phyloP scores from a whole-genome alignment of 2,113 vertebrate genomes.

The Chrysemys picta region DNA sequence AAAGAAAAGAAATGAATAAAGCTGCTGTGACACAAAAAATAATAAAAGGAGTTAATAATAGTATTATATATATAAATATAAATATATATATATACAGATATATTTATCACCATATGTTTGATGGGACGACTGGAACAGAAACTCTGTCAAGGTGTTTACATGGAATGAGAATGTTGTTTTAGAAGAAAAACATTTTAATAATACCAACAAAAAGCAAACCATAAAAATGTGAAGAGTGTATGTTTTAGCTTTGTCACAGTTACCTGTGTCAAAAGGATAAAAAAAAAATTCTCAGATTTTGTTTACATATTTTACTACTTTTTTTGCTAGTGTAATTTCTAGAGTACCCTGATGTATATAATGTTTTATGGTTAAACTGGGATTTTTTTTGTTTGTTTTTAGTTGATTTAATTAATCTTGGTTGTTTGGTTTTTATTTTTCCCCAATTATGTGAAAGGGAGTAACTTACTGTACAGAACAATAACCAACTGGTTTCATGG shows the following conservation, averaged over 20 bases:
- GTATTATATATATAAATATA: conserved; percentile 80
- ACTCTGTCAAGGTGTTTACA: conserved; percentile 85
- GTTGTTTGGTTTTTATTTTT: conserved; percentile 81
- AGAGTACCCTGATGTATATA: conserved; percentile 87
- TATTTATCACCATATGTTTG: conserved; percentile 86
- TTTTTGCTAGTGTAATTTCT: conserved; percentile 91
- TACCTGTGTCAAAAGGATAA: conserved; percentile 89
- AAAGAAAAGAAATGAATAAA: conserved; percentile 77
- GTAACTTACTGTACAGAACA: conserved; percentile 86
- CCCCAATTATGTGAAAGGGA: conserved; percentile 74
- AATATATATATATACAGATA: conserved; percentile 86
- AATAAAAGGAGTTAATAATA: conserved; percentile 81
- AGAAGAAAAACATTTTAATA: conserved; percentile 86
- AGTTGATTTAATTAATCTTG: conserved; percentile 68
- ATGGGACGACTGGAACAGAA: conserved; percentile 86
- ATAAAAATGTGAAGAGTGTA: conserved; percentile 89
- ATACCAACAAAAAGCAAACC: conserved; percentile 80
- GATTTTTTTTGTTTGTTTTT: conserved; percentile 75
- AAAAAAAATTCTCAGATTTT: conserved; percentile 81
- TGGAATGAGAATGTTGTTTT: conserved; percentile 84
- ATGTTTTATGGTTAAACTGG: conserved; percentile 78
- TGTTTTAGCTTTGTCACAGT: conserved; percentile 96
- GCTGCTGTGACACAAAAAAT: conserved; percentile 83
- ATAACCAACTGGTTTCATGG: conserved; percentile 75
- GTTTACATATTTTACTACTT: conserved; percentile 97